These are phyloP conservation scores for Cephus rjabovi DNA, from an alignment of 2,888 invertebrate genomes.

Conservation along the genomic window DNA sequence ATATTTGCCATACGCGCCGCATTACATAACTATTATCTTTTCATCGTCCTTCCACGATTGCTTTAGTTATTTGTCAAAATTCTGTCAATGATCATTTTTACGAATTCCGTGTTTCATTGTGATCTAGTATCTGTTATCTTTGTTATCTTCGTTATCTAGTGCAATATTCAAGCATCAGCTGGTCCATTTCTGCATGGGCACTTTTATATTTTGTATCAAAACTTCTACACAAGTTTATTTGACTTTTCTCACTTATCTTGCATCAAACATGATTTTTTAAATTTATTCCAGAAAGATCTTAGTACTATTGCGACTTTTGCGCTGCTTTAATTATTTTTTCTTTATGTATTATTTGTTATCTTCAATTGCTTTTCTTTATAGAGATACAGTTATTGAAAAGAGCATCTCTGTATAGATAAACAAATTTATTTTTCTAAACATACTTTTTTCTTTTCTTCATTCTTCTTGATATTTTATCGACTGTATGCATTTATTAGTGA, in stretches of 20 bases:
- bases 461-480: not conserved
- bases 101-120: not conserved
- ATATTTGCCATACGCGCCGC: conserved; percentile 1
- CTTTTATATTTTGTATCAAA: not conserved
- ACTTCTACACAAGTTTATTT: not conserved
- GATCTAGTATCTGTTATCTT: not conserved
- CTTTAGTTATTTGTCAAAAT: not conserved
- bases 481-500: not conserved
- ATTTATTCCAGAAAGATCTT: conserved; percentile 27
- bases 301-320: conserved; percentile 8
- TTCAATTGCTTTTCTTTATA: conserved; percentile 9
- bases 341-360: conserved; percentile 4
- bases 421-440: not conserved
- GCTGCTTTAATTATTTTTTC: not conserved
- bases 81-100: not conserved
- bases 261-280: not conserved
- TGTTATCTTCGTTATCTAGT: not conserved
- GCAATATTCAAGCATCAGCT: not conserved
- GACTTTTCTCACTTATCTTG: not conserved
- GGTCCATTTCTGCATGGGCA: not conserved
- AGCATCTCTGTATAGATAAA: not conserved
- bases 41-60: not conserved
- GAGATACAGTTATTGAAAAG: conserved; percentile 1
- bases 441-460: not conserved
- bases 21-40: conserved; percentile 19